Evolutionary conservation across 2,888 invertebrate genomes (phyloP).

Genomic region (Agonum fuliginosum): DNA sequence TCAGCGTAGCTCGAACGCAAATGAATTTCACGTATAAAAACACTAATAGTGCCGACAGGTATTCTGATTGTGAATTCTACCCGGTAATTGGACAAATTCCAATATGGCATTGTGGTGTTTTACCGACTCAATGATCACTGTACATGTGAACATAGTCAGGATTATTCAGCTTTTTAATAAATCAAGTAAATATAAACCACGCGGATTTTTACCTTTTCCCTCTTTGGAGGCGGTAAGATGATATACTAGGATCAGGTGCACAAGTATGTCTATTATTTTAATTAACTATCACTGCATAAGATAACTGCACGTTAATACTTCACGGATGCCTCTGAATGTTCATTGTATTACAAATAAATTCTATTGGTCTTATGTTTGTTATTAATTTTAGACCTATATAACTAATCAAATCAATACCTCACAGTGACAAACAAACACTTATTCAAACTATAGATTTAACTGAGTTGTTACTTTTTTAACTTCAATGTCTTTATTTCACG

Average conservation of each 20-base stretch:
- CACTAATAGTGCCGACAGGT: conserved; percentile 57
- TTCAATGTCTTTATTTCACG: too few relatives aligned
- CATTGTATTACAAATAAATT: too few relatives aligned
- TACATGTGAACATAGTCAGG: conserved; percentile 3
- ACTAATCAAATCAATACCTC: too few relatives aligned
- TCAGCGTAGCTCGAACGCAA: conserved; percentile 49
- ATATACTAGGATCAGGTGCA: background rate
- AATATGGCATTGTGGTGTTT: conserved; percentile 63
- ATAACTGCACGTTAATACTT: too few relatives aligned
- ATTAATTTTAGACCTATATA: too few relatives aligned
- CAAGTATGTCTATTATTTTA: conserved; percentile 25
- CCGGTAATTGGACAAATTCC: conserved; percentile 63
- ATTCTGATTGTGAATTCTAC: conserved; percentile 63
- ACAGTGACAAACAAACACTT: too few relatives aligned
- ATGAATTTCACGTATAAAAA: conserved; percentile 60
- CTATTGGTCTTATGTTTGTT: too few relatives aligned
- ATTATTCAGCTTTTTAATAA: conserved; percentile 28
- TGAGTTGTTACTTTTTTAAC: too few relatives aligned
- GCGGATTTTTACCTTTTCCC: conserved; percentile 10
- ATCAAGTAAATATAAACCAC: conserved; percentile 8
- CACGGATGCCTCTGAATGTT: too few relatives aligned
- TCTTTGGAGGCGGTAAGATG: conserved; percentile 19
- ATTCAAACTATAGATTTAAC: too few relatives aligned
- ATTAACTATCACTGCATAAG: too few relatives aligned
- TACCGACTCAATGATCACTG: conserved; percentile 51